Base-by-base conservation (phyloP, 1,140 invertebrate genomes). In the Drosophila pallidifrons region DNA sequence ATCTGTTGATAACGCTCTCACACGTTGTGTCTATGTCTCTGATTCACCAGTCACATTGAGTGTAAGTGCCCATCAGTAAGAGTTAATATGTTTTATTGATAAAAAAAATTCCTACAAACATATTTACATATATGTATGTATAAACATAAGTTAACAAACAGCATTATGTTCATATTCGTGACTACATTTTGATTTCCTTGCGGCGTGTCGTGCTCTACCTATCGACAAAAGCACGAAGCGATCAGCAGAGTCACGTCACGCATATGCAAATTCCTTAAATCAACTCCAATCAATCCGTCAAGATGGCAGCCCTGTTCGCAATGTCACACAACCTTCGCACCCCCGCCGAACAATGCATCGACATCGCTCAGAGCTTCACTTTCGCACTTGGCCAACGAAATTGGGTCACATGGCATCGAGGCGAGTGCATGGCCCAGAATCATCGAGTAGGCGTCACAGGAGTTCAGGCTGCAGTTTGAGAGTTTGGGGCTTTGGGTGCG, bases 371-470 rank as follows among this genome's bases (percentile, higher is more conserved):
- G 10, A 55, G 68, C 76, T 82, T 70, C 76, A 87, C 71, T 82
- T 87, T 82, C 73, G 76, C 83, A 78, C 47, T 49, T 68, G 55
- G 32, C 68, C 46, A 59, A 59, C 58, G 13, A 80, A 87, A 88
- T 87, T 87, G 80, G 82, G 82, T 87, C 82, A 87, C 66, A 77
- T 66, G 57, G 46, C 75, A 61, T 57, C 8, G 43, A 51, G 66
- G 15, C 15, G 70, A 25, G 11, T 11, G 58, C 52, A 35, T 75
- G 73, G 67, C 73, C 73, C 60, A 75, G 73, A 75, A 71, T 71
- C 68, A 15, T 59, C 35, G 28, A 30, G 67, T 60, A 64, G 58
- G 32, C 66, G 59, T 7, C 41, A 28, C 35, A 30, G 59, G n/a
- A 51, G 51, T 15, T 35, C 13, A 13, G 52, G 58, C 41, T 46